Evolutionary conservation across 2,888 invertebrate genomes (phyloP).

Genomic region (Pocota personata): DNA sequence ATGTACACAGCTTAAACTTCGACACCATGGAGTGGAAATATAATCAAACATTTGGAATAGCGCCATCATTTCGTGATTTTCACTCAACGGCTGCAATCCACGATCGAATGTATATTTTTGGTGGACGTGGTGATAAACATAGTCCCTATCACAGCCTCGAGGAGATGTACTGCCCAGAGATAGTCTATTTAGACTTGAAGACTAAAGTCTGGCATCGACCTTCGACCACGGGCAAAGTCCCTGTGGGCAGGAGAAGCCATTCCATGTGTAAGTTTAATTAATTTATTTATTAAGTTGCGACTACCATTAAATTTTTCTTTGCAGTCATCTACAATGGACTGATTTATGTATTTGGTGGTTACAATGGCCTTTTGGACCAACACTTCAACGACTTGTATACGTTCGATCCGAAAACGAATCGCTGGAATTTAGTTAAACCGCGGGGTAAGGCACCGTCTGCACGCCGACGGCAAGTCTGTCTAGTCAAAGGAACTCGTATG

Average conservation of each 20-base stretch:
- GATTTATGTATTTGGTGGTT: conserved; percentile 96
- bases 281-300: not conserved
- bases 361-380: conserved; percentile 88
- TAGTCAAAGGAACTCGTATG: conserved; percentile 88
- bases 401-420: conserved; percentile 86
- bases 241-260: conserved; percentile 93
- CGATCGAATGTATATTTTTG: conserved; percentile 93
- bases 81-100: conserved; percentile 92
- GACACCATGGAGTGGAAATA: conserved; percentile 89
- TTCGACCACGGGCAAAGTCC: conserved; percentile 86
- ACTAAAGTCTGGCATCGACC: conserved; percentile 88
- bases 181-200: conserved; percentile 89
- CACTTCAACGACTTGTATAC: conserved; percentile 94
- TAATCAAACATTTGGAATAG: conserved; percentile 85
- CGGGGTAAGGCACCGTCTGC: conserved; percentile 86
- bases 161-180: conserved; percentile 90
- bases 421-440: conserved; percentile 86
- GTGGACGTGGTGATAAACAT: conserved; percentile 91
- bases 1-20: conserved; percentile 90
- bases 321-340: conserved; percentile 90
- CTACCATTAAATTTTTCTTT: conserved; percentile 75
- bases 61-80: conserved; percentile 92
- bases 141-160: conserved; percentile 86
- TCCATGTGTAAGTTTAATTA: conserved; percentile 91
- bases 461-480: conserved; percentile 91